phyloP scores from a whole-genome alignment of 1,140 invertebrate species.

The Tribolium madens region DNA sequence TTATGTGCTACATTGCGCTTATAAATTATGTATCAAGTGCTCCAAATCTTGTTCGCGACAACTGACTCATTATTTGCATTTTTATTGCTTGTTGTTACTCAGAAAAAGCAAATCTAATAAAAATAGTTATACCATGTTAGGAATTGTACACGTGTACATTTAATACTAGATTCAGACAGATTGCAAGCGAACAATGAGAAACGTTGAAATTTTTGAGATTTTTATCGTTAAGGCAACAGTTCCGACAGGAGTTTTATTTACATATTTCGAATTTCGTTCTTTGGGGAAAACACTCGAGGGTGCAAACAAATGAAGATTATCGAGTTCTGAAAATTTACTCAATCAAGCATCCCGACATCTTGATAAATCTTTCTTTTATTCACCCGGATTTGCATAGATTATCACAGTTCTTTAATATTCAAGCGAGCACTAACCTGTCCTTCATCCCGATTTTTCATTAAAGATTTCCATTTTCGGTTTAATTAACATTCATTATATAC shows the following conservation, averaged over 20 bases:
- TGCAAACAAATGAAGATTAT: background rate
- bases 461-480: constrained; percentile 19
- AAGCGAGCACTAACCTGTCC: constrained; percentile 9
- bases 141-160: background rate
- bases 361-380: constrained; percentile 21
- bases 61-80: background rate
- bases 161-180: background rate
- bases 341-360: constrained; percentile 11
- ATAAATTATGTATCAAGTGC: constrained; percentile 23
- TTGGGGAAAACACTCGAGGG: background rate
- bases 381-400: constrained; percentile 28
- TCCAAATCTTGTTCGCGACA: constrained; percentile 8
- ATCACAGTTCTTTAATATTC: constrained; percentile 25
- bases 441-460: constrained; percentile 13
- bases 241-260: background rate
- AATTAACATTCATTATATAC: constrained; percentile 22
- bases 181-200: background rate
- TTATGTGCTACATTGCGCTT: background rate
- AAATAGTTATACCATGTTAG: background rate
- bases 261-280: background rate
- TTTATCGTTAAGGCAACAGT: background rate
- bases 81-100: background rate
- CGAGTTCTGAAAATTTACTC: background rate
- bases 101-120: background rate
- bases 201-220: background rate